Evolutionary conservation across 2,113 vertebrate genomes (phyloP).

Genomic region (Chaenocephalus aceratus): DNA sequence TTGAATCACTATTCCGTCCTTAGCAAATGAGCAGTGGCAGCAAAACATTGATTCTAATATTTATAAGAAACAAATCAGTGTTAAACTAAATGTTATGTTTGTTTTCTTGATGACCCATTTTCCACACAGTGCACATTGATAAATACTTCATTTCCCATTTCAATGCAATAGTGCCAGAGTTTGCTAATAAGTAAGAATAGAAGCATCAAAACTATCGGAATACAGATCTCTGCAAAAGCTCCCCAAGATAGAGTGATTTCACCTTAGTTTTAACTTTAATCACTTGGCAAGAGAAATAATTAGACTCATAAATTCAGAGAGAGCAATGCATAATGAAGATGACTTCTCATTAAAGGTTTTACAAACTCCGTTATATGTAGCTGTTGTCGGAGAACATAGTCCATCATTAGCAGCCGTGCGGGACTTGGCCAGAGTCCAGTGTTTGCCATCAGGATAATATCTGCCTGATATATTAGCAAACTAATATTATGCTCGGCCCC

Average conservation of each 20-base stretch:
- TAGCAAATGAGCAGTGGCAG: no score
- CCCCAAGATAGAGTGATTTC: not conserved
- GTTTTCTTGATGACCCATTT: no score
- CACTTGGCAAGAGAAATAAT: slow-evolving; percentile 8
- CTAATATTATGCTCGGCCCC: slow-evolving; percentile 12
- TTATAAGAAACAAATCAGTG: no score
- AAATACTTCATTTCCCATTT: no score
- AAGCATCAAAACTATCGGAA: not conserved
- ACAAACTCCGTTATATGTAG: slow-evolving; percentile 20
- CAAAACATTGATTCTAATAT: not conserved
- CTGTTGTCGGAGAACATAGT: slow-evolving; percentile 10
- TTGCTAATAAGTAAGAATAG: no score
- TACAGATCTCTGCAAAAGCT: not conserved
- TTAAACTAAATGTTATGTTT: no score
- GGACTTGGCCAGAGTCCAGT: slow-evolving; percentile 27
- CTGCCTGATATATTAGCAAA: slow-evolving; percentile 31
- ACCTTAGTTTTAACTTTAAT: not conserved
- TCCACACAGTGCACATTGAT: no score
- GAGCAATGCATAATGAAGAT: not conserved
- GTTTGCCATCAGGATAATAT: slow-evolving; percentile 35
- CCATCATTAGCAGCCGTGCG: slow-evolving; percentile 15
- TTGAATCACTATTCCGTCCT: not conserved
- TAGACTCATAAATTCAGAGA: not conserved
- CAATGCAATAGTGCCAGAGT: no score
- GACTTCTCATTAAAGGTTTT: slow-evolving; percentile 1